Percentiles rank a stretch among this genome's conserved stretches.
These are phyloP conservation scores for Micromussa lordhowensis DNA, from an alignment of 92 coral and sea anemone genomes.

Conservation along the genomic window DNA sequence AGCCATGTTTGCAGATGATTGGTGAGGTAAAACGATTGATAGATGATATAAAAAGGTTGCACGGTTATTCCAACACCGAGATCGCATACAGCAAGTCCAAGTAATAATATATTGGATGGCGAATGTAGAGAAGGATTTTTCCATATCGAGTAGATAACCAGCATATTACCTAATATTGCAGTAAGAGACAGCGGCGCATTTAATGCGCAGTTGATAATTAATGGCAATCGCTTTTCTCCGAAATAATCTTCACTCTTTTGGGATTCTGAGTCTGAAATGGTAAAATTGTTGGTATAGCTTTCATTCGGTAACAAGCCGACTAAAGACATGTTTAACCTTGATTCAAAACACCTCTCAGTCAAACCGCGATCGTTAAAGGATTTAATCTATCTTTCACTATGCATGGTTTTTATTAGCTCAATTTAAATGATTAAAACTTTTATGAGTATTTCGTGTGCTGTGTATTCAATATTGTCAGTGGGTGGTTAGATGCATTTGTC, in stretches of 20 bases:
- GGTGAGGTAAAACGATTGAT: neutral
- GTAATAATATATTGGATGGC: slow-evolving; percentile 1
- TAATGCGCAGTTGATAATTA: slow-evolving; percentile 8
- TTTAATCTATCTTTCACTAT: neutral
- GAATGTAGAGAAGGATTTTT: slow-evolving; percentile 27
- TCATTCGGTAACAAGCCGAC: neutral
- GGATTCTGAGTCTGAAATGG: neutral
- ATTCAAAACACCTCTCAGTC: neutral
- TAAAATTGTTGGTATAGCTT: neutral
- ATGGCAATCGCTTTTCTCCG: neutral
- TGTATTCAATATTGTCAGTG: neutral
- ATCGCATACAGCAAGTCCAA: slow-evolving; percentile 25
- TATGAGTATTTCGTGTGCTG: neutral
- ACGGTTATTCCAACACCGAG: slow-evolving; percentile 10
- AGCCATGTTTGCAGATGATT: neutral
- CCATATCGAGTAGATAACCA: slow-evolving; percentile 21
- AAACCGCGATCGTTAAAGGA: neutral
- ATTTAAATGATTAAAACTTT: neutral
- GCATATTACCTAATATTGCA: slow-evolving; percentile 18
- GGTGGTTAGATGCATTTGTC: neutral
- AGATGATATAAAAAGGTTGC: slow-evolving; percentile 22
- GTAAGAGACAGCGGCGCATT: slow-evolving; percentile 4
- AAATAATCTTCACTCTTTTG: neutral
- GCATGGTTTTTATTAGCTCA: neutral
- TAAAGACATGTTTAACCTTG: neutral